Base-by-base conservation (phyloP, 2,888 invertebrate species). In the Ditula angustiorana region DNA sequence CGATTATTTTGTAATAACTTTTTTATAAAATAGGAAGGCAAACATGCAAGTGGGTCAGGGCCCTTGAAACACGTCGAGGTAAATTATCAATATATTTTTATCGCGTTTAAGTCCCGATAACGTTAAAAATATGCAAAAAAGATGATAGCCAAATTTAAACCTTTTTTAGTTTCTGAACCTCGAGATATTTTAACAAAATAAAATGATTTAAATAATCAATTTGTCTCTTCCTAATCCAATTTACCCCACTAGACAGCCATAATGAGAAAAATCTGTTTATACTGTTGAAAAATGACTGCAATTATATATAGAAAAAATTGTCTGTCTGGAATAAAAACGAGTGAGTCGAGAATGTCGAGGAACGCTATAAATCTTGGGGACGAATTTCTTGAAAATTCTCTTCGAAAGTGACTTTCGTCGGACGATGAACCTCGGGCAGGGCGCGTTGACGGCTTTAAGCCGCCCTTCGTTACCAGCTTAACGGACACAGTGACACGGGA, bases 391-490 rank as follows among this genome's bases (percentile, higher is more conserved):
- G 57, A 64, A 64, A 64, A 53, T 53, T 59, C 46, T 55, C 41
- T 60, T 65, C 69, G 47, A 67, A 69, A 70, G 67, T 71, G 66
- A 71, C 70, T 70, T 71, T 67, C 64, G 57, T 37, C 61, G 67
- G 66, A 50, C 63, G 60, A 56, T 63, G 67, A 67, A 59, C 67
- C 66, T 69, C 62, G 71, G 71, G 67, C 68, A 55, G 64, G 67
- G 74, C 79, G 85, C 78, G 86, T 78, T 86, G 87, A 87, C 83
- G 81, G 69, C 67, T 70, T 72, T 84, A 85, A 86, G 81, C 71
- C 82, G 78, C 72, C 83, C 86, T 88, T 87, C 86, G 86, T 81
- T 77, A 76, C 72, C 74, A 79, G 83, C 84, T 87, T 86, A 87
- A 80, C 76, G 75, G 74, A 75, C 70, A 68, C 70, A 61, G 58